phyloP scores from a whole-genome alignment of 2,888 invertebrate genomes.

The Caenorhabditis zanzibari region DNA sequence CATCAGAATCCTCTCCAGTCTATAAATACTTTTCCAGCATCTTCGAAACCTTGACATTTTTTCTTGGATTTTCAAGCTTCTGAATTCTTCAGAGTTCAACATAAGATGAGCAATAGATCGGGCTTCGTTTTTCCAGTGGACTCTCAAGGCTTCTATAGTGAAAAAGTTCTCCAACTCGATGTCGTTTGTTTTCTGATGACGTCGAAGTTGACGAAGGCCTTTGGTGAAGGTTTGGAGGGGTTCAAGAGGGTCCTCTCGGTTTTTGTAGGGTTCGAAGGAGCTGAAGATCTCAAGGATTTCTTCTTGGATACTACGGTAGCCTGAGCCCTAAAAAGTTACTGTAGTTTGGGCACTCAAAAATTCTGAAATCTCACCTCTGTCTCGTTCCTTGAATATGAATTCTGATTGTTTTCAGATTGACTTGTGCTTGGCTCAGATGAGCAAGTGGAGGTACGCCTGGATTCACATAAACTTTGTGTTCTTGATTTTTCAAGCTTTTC shows the following conservation, averaged over 20 bases:
- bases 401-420: too few species aligned
- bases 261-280: not conserved
- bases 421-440: not conserved
- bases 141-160: not conserved
- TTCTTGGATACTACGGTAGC: not conserved
- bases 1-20: conserved; percentile 23
- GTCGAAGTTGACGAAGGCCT: not conserved
- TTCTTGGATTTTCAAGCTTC: not conserved
- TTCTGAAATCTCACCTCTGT: too few species aligned
- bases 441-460: too few species aligned
- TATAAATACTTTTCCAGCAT: conserved; percentile 28
- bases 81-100: conserved; percentile 18
- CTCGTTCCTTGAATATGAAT: too few species aligned
- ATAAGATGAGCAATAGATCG: not conserved
- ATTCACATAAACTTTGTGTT: too few species aligned
- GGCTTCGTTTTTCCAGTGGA: conserved; percentile 21
- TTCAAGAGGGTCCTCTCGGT: too few species aligned
- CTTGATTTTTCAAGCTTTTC: too few species aligned
- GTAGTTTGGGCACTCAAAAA: too few species aligned
- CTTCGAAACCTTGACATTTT: not conserved
- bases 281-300: not conserved
- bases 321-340: too few species aligned
- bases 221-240: conserved; percentile 7
- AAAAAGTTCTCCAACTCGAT: conserved; percentile 16
- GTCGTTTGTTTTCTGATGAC: not conserved